Evolutionary conservation across 2,888 invertebrate genomes (phyloP).

Genomic region (Zaprionus obscuricornis): DNA sequence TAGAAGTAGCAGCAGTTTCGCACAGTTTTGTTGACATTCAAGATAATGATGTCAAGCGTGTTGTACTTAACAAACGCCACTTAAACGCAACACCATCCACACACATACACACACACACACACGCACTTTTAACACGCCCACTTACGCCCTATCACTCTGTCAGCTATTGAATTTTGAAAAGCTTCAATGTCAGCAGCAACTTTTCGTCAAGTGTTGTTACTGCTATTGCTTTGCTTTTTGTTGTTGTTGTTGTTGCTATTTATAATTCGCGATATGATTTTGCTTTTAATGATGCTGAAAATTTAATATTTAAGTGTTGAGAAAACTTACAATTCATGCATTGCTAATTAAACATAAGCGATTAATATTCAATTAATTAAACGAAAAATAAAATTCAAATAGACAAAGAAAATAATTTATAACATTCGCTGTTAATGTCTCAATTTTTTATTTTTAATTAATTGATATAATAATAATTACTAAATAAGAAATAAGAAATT

Average conservation of each 20-base stretch:
- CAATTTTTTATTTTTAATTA: no score
- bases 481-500: no score
- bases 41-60: slow-evolving; percentile 74
- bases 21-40: slow-evolving; percentile 64
- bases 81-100: slow-evolving; percentile 51
- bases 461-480: no score
- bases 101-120: not conserved
- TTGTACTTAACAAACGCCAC: slow-evolving; percentile 73
- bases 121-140: not conserved
- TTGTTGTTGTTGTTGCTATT: no score
- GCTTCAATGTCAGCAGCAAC: slow-evolving; percentile 52
- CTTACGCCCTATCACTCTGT: slow-evolving; percentile 26
- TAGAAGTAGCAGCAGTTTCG: slow-evolving; percentile 6
- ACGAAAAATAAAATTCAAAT: not conserved
- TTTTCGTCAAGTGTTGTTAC: slow-evolving; percentile 14
- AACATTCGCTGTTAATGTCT: no score
- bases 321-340: slow-evolving; percentile 37
- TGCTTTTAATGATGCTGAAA: slow-evolving; percentile 52
- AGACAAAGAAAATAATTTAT: no score
- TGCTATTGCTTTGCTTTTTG: no score
- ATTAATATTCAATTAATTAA: slow-evolving; percentile 16
- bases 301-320: slow-evolving; percentile 23
- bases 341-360: slow-evolving; percentile 31
- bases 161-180: slow-evolving; percentile 41
- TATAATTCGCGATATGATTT: slow-evolving; percentile 23